Conservation (phyloP, 2,888 invertebrate genomes). For the Lysandra bellargus region DNA sequence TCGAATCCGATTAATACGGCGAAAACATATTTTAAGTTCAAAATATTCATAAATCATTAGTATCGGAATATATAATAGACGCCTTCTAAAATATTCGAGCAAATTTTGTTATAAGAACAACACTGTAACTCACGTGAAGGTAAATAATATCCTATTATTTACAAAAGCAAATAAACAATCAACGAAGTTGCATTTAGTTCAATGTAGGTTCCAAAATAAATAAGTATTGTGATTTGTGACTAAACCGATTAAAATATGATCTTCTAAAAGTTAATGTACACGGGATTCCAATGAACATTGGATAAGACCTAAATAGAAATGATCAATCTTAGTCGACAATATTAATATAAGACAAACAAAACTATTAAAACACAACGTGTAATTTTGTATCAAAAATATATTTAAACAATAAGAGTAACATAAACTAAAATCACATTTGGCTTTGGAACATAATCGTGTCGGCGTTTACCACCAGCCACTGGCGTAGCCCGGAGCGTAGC, state of each 20-base stretch:
- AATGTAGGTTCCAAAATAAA: background rate
- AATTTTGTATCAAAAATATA: conserved; percentile 33
- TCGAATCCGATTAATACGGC: too few relatives aligned
- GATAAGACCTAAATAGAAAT: too few relatives aligned
- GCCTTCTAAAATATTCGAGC: background rate
- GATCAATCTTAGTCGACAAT: background rate
- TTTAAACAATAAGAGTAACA: conserved; percentile 30
- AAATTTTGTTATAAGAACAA: background rate
- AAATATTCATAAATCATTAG: too few relatives aligned
- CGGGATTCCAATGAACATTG: too few relatives aligned
- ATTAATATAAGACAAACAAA: background rate
- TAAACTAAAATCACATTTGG: conserved; percentile 35
- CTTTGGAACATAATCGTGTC: conserved; percentile 30
- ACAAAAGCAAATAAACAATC: background rate
- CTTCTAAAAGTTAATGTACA: background rate
- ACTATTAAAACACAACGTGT: background rate
- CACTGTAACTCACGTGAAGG: too few relatives aligned
- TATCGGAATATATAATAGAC: background rate
- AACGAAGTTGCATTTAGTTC: background rate
- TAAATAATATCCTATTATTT: background rate
- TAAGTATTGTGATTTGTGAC: too few relatives aligned
- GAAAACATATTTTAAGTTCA: too few relatives aligned
- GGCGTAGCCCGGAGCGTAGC: conserved; percentile 38
- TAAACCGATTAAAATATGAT: too few relatives aligned
- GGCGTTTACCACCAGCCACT: conserved; percentile 43